Evolutionary conservation across 2,888 invertebrate genomes (phyloP).

Genomic region (Drosophila anomelani): DNA sequence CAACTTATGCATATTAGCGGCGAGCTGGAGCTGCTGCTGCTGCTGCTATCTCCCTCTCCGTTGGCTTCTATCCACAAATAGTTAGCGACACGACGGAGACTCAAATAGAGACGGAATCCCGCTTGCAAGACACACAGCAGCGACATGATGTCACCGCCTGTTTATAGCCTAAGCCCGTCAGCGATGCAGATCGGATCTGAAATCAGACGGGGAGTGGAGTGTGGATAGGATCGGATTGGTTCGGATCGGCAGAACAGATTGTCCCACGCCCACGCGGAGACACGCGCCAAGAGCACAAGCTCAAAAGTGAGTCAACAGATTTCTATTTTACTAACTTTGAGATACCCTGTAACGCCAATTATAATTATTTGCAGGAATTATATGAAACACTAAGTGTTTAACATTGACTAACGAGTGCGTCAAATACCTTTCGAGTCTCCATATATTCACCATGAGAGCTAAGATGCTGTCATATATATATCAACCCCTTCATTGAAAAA

Average conservation of each 20-base stretch:
- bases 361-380: no score
- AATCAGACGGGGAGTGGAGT: slow-evolving; percentile 14
- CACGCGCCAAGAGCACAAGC: slow-evolving; percentile 68
- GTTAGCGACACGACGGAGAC: slow-evolving; percentile 24
- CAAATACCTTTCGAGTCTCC: no score
- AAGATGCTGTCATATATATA: not conserved
- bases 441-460: not conserved
- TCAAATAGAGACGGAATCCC: slow-evolving; percentile 15
- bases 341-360: slow-evolving; percentile 3
- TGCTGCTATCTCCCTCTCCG: not conserved
- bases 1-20: slow-evolving; percentile 40
- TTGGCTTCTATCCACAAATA: slow-evolving; percentile 26
- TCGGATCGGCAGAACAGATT: slow-evolving; percentile 46
- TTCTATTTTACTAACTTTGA: not conserved
- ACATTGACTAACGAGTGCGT: not conserved
- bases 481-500: not conserved
- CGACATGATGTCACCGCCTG: slow-evolving; percentile 71
- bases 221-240: slow-evolving; percentile 16
- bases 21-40: slow-evolving; percentile 6
- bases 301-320: slow-evolving; percentile 8
- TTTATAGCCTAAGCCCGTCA: slow-evolving; percentile 53
- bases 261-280: slow-evolving; percentile 75
- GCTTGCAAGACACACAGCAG: slow-evolving; percentile 38
- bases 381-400: not conserved
- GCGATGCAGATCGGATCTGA: slow-evolving; percentile 35